Evolutionary conservation across 2,113 vertebrate genomes (phyloP), one percentile per base, ranked within the genome.

Genomic region (Plecturocebus donacophilus): DNA sequence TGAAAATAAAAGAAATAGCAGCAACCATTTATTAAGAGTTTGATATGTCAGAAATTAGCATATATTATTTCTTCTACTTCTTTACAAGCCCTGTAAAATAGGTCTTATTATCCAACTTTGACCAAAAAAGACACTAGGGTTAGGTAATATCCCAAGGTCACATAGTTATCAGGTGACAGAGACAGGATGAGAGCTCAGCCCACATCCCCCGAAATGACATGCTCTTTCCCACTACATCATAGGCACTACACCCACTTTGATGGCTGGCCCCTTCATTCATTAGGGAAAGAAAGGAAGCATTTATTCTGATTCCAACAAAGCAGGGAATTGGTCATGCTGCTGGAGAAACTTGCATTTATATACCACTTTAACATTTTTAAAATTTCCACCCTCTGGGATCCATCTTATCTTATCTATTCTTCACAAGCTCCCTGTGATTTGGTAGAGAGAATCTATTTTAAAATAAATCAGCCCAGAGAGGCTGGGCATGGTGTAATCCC

Each of bases 1-100:
- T 92, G 58, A 75, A 97, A 90, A 58, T 77, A 71, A 92, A 95
- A 94, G 35, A 13, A 83, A 80, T 21, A 54, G 64, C 38, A 97
- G 35, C 38, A 85, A 52, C 32, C 30, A 40, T 35, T 75, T 45
- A 42, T 16, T 27, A 68, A 87, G 35, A 45, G 32, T 75, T 70
- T 90, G n/a, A 25, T 83, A 42, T 38, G 25, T 85, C 54, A 35
- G 20, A 97, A 89, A 85, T 76, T 10, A 35, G 5, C 35, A 38
- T 64, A 3, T 40, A 25, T 58, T 40, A 56, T 71, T 89, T 91
- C 49, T 47, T 96, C 45, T 73, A 76, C 76, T 16, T 12, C n/a
- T 85, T 66, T 49, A 73, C 7, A n/a, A 93, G 47, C 16, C 4
- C 49, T 61, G 8, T 76, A 82, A 86, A 23, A 14, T 70, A 64